A percentile compares a stretch with the other conserved stretches of the same genome.
phyloP scores from a whole-genome alignment of 2,888 invertebrate genomes.

The Hirtodrosophila cameraria region DNA sequence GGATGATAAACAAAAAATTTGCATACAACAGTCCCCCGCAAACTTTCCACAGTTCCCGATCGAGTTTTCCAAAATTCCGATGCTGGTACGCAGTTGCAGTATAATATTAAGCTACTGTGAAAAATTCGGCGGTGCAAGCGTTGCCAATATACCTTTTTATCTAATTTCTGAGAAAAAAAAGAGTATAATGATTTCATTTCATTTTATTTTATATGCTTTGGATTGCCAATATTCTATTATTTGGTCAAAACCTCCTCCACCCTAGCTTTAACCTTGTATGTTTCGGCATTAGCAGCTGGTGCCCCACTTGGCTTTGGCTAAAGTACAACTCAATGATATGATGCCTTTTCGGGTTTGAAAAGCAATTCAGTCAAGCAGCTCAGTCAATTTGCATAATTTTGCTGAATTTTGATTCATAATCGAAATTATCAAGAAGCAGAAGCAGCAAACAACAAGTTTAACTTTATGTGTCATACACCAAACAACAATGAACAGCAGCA shows the following conservation, averaged over 20 bases:
- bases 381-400: conserved; percentile 55
- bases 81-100: too few relatives aligned
- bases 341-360: conserved; percentile 26
- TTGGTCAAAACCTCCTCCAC: conserved; percentile 2
- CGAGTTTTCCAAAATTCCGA: too few relatives aligned
- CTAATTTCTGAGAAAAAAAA: too few relatives aligned
- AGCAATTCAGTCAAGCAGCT: conserved; percentile 34
- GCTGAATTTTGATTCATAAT: conserved; percentile 55
- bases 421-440: conserved; percentile 44
- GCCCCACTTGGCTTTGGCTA: not conserved
- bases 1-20: too few relatives aligned
- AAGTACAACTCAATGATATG: conserved; percentile 19
- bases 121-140: too few relatives aligned
- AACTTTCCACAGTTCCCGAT: too few relatives aligned
- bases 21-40: too few relatives aligned
- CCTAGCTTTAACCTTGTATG: conserved; percentile 18
- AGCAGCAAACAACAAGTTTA: conserved; percentile 60
- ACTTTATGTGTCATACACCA: conserved; percentile 57
- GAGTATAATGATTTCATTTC: too few relatives aligned
- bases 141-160: too few relatives aligned
- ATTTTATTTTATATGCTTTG: too few relatives aligned
- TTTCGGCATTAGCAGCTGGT: conserved; percentile 8
- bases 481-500: conserved; percentile 24
- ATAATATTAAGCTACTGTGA: too few relatives aligned
- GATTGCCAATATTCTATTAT: not conserved